These are phyloP conservation scores for Diceros bicornis DNA, from an alignment of 2,797 vertebrate species.

Conservation along the genomic window DNA sequence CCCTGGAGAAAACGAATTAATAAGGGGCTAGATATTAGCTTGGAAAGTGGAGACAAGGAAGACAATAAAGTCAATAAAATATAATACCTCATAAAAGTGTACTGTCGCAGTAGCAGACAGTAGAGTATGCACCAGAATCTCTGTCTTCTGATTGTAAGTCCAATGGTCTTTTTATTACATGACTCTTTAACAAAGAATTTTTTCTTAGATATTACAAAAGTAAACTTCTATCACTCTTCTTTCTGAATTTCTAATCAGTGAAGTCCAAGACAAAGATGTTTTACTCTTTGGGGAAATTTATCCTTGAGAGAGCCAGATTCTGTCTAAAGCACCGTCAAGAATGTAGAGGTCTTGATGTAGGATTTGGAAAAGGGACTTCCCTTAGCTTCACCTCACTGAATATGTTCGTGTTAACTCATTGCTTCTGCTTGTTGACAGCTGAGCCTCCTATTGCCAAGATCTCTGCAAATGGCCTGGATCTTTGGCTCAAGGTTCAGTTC, in stretches of 20 bases:
- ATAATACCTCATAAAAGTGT: background rate
- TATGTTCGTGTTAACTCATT: background rate
- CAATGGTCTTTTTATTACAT: background rate
- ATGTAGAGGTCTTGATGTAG: constrained; percentile 13
- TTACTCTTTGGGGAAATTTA: constrained; percentile 10
- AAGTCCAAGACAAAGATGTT: background rate
- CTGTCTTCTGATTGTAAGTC: constrained; percentile 6
- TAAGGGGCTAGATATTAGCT: background rate
- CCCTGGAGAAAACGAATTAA: background rate
- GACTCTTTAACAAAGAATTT: background rate
- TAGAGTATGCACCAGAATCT: constrained; percentile 31
- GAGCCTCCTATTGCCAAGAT: constrained; percentile 57
- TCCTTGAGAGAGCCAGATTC: constrained; percentile 11
- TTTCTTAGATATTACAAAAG: background rate
- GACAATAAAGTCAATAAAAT: background rate
- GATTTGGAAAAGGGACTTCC: constrained; percentile 55
- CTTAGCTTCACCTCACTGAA: constrained; percentile 18
- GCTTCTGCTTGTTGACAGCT: constrained; percentile 64
- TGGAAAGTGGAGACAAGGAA: background rate
- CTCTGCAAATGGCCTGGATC: constrained; percentile 70
- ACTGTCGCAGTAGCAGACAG: background rate
- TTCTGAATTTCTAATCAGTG: constrained; percentile 43
- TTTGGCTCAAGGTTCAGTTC: constrained; percentile 62
- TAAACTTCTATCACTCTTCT: background rate
- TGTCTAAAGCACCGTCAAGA: background rate